These are phyloP conservation scores for Bombus waltoni DNA, from an alignment of 1,140 invertebrate genomes.

Conservation along the genomic window DNA sequence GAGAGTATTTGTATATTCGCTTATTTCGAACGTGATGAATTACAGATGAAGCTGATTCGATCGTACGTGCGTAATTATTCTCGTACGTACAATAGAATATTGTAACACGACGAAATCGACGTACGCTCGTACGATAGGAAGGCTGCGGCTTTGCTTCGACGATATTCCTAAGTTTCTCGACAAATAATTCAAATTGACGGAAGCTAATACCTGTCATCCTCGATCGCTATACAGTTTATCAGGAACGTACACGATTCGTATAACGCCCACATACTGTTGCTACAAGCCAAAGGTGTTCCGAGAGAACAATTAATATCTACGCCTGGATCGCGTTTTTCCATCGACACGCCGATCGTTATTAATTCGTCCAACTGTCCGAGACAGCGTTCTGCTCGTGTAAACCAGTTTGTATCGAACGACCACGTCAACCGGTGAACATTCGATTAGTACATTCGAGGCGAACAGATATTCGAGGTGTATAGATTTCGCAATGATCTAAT, in stretches of 20 bases:
- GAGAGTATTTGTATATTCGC: too few species aligned
- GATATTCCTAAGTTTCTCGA: not conserved
- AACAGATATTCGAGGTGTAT: not conserved
- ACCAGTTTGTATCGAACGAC: slow-evolving; percentile 4
- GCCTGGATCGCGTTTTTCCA: not conserved
- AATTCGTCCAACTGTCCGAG: not conserved
- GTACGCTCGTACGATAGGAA: too few species aligned
- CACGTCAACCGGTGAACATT: slow-evolving; percentile 1
- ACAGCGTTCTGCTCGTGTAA: slow-evolving; percentile 2
- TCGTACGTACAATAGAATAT: not conserved
- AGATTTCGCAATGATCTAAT: slow-evolving; percentile 35
- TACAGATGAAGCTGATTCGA: too few species aligned
- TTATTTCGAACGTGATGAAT: too few species aligned
- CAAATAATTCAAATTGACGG: not conserved
- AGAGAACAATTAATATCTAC: not conserved
- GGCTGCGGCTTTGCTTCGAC: not conserved
- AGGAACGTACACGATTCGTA: not conserved
- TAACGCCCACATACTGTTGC: not conserved
- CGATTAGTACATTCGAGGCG: slow-evolving; percentile 1
- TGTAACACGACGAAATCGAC: too few species aligned
- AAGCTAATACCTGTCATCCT: not conserved
- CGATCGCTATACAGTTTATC: not conserved
- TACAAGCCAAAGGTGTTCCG: not conserved
- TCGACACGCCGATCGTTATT: not conserved
- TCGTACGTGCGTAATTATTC: too few species aligned